Conservation (phyloP, 2,113 vertebrate genomes). For the Rhea americana region DNA sequence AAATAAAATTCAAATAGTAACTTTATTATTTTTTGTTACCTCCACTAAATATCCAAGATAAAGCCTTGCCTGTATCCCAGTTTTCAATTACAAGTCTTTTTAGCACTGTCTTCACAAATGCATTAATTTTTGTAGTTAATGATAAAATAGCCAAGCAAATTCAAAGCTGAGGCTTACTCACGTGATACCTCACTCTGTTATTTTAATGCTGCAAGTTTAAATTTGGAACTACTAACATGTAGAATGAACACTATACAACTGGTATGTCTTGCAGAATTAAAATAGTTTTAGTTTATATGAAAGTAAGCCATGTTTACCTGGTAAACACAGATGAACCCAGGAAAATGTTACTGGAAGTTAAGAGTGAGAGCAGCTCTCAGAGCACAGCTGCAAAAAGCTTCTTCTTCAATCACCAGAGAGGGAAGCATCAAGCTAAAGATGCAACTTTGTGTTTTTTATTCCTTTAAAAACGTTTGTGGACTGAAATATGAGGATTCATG, state of each 20-base stretch:
- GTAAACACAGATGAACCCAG: not conserved
- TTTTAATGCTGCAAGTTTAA: not conserved
- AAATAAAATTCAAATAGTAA: not conserved
- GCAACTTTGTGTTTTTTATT: not conserved
- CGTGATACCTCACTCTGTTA: not conserved
- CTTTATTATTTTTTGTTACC: not conserved
- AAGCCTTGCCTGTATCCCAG: not conserved
- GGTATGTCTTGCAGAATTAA: not conserved
- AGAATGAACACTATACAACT: not conserved
- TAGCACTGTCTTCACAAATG: not conserved
- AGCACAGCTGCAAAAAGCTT: not conserved
- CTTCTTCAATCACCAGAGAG: not conserved
- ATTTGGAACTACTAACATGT: fast-evolving
- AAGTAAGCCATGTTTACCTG: not conserved
- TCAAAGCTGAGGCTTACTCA: not conserved
- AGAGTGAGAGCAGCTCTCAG: not conserved
- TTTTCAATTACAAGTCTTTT: not conserved
- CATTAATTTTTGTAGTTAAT: not conserved
- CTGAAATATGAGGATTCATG: not conserved
- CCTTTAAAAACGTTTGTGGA: not conserved
- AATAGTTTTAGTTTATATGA: not conserved
- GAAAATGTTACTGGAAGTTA: not conserved
- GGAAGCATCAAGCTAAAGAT: not conserved
- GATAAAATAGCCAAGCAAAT: not conserved
- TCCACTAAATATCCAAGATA: not conserved